These are phyloP conservation scores for Papilio gigon DNA, from an alignment of 2,888 invertebrate species.

Conservation along the genomic window DNA sequence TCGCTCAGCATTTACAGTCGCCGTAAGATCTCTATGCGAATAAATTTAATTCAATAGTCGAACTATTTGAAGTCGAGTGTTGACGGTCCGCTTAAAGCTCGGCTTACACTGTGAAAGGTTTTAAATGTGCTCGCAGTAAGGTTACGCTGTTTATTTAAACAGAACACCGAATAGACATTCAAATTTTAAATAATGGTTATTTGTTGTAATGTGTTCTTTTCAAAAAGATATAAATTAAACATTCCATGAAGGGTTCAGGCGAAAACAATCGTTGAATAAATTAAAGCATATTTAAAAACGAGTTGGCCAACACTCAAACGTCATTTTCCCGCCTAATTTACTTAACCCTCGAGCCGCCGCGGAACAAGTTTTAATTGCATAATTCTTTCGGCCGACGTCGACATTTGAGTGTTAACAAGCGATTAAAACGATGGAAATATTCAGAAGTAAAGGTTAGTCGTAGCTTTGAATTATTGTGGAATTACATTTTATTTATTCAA, in stretches of 20 bases:
- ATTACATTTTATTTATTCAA: neutral
- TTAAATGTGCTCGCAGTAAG: conserved; percentile 8
- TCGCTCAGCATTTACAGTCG: neutral
- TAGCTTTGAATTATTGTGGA: conserved; percentile 1
- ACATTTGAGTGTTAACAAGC: conserved; percentile 40
- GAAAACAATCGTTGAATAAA: conserved; percentile 27
- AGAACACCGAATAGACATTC: no score
- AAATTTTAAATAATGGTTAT: no score
- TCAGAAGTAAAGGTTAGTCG: conserved; percentile 1
- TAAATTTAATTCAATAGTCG: conserved; percentile 28
- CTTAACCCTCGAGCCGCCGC: conserved; percentile 39
- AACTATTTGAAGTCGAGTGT: conserved; percentile 32
- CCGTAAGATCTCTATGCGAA: conserved; percentile 8
- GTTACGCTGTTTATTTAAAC: neutral
- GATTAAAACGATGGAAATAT: conserved; percentile 26
- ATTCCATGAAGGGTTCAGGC: conserved; percentile 7
- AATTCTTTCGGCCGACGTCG: conserved; percentile 38
- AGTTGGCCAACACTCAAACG: conserved; percentile 38
- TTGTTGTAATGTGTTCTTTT: no score
- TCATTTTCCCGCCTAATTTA: conserved; percentile 40
- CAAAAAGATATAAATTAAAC: neutral
- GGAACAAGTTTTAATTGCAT: conserved; percentile 39
- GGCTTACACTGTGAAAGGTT: conserved; percentile 21
- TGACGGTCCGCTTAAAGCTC: conserved; percentile 24
- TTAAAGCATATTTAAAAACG: conserved; percentile 37